Percentiles rank a stretch among this genome's conserved stretches.
Evolutionary conservation across 2,113 vertebrate species (phyloP).

Genomic region (Paracanthobrama guichenoti): DNA sequence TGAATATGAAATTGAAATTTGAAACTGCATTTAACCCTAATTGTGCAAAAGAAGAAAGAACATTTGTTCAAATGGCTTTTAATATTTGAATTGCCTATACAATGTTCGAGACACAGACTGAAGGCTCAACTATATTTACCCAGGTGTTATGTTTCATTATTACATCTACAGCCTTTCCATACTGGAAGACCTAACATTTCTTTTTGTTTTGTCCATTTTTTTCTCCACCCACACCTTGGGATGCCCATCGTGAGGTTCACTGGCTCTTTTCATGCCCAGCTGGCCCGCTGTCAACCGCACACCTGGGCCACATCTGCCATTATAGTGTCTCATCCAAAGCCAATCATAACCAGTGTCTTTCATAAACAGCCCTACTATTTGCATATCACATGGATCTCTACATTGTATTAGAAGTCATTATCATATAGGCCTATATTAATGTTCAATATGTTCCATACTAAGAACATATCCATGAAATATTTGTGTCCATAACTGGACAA

Average conservation of each 20-base stretch:
- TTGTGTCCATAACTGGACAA: no score
- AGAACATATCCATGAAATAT: neutral
- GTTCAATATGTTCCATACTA: neutral
- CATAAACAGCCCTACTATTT: neutral
- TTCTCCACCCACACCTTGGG: neutral
- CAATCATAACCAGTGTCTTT: neutral
- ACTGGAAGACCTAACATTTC: neutral
- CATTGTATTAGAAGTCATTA: neutral
- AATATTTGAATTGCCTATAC: no score
- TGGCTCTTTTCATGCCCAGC: neutral
- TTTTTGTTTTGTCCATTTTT: neutral
- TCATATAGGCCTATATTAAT: neutral
- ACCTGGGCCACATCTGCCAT: conserved; percentile 10
- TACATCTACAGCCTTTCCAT: neutral
- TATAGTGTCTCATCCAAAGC: neutral
- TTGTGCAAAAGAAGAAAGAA: no score
- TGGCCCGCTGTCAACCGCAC: neutral
- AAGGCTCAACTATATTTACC: neutral
- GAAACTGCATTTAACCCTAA: no score
- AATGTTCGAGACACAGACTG: neutral
- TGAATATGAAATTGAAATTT: no score
- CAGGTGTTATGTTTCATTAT: no score
- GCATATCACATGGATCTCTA: neutral
- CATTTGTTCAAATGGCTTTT: no score
- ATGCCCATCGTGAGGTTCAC: neutral